Percentiles rank a stretch among this genome's conserved stretches.
phyloP scores from a whole-genome alignment of 2,113 vertebrate species.

The Vombatus ursinus region DNA sequence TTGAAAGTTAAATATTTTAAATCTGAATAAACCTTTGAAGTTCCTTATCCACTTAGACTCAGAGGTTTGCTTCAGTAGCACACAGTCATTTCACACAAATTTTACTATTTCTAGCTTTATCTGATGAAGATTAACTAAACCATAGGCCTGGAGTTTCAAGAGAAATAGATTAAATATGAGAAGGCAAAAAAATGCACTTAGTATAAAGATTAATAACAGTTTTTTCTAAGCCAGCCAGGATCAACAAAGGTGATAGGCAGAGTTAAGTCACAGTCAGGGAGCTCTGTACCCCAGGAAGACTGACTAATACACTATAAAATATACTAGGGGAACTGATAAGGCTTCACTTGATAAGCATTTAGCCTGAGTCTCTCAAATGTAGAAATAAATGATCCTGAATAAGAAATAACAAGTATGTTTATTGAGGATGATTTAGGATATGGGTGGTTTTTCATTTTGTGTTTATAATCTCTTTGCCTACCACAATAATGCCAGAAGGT shows the following conservation, averaged over 20 bases:
- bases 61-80: conserved; percentile 20
- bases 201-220: conserved; percentile 31
- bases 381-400: conserved; percentile 46
- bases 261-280: conserved; percentile 30
- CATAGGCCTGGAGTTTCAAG: background rate
- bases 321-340: background rate
- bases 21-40: conserved; percentile 20
- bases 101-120: background rate
- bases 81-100: background rate
- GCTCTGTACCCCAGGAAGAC: conserved; percentile 13
- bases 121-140: background rate
- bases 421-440: background rate
- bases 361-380: background rate
- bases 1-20: background rate
- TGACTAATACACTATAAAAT: conserved; percentile 11
- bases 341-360: conserved; percentile 1
- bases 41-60: conserved; percentile 17
- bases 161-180: background rate
- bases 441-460: background rate
- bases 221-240: conserved; percentile 44
- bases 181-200: conserved; percentile 13
- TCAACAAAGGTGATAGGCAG: conserved; percentile 35
- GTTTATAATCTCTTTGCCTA: background rate
- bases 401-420: background rate
- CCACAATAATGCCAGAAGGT: background rate